Base-by-base conservation (phyloP, 1,140 invertebrate species). In the Lamellibrachia luymesi region DNA sequence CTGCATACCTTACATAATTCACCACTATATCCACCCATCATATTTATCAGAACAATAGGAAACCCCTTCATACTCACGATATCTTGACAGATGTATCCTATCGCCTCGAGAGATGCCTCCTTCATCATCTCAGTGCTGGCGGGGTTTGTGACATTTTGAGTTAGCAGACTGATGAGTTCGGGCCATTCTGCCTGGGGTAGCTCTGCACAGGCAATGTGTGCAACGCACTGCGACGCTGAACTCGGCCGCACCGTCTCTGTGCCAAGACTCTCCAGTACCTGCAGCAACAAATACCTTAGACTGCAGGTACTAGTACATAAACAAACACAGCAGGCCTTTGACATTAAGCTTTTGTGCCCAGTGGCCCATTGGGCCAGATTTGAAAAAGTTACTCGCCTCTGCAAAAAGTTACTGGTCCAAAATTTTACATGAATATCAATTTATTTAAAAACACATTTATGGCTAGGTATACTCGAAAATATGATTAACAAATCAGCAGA, bases 181-280 rank as follows among this genome's bases (percentile, higher is more conserved):
- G 97, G 97, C 97, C 97, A 97, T 93, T 97, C 95, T 92, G 96
- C 95, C 38, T 98, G 97, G 2, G 99, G 98, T 92, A 99, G 97
- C 97, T 99, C 99, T 49, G 98, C 98, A 90, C 99, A 98, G 13
- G 99, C 99, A 93, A 99, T 98, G 96, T 99, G 99, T 13, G 99
- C 99, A 51, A 99, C 98, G 97, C 99, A 99, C 96, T 99, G 99
- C 2, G 99, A 99, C 25, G 99, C 99, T 93, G 98, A 99, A 95
- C 99, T 99, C 2, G 99, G 97, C 93, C 99, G 97, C 93, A 97
- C 98, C 93, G 98, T 98, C 97, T 99, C 99, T 92, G 99, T 99
- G 92, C 99, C 99, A 93, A 99, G 97, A 22, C 99, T 98, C 95
- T 97, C 97, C 94, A 99, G 97, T 95, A 99, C 98, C 98, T 99